phyloP scores from a whole-genome alignment of 2,888 invertebrate genomes.

The Nesidiocoris tenuis region DNA sequence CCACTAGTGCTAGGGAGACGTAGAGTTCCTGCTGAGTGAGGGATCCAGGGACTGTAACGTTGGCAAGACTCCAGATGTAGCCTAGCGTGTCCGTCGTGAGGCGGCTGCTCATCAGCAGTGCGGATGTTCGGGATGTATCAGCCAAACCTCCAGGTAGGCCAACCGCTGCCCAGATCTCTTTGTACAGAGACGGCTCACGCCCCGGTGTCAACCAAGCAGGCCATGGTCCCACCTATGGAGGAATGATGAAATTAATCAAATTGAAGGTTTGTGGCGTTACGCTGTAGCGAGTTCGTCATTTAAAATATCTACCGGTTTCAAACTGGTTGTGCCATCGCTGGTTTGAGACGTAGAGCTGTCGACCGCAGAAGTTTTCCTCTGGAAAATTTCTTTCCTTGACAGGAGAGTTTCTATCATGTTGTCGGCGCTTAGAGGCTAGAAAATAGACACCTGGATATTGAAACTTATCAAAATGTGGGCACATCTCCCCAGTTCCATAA shows the following conservation, averaged over 20 bases:
- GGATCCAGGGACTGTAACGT: constrained; percentile 57
- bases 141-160: constrained; percentile 52
- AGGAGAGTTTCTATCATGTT: constrained; percentile 51
- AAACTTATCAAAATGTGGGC: background rate
- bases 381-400: constrained; percentile 50
- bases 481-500: no score
- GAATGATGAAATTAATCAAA: background rate
- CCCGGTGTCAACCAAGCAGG: constrained; percentile 56
- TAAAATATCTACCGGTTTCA: background rate
- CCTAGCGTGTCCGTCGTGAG: constrained; percentile 57
- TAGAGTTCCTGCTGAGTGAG: constrained; percentile 58
- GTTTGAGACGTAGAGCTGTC: background rate
- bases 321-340: background rate
- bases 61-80: constrained; percentile 58
- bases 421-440: constrained; percentile 51
- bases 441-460: constrained; percentile 1
- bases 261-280: no score
- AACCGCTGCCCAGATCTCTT: constrained; percentile 56
- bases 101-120: constrained; percentile 57
- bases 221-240: constrained; percentile 32
- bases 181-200: constrained; percentile 55
- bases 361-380: constrained; percentile 43
- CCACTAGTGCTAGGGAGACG: constrained; percentile 57
- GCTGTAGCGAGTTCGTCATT: no score
- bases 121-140: constrained; percentile 51